A percentile compares a stretch with the other conserved stretches of the same genome.
Evolutionary conservation across 2,797 vertebrate genomes (phyloP).

Genomic region (Neosalanx taihuensis): DNA sequence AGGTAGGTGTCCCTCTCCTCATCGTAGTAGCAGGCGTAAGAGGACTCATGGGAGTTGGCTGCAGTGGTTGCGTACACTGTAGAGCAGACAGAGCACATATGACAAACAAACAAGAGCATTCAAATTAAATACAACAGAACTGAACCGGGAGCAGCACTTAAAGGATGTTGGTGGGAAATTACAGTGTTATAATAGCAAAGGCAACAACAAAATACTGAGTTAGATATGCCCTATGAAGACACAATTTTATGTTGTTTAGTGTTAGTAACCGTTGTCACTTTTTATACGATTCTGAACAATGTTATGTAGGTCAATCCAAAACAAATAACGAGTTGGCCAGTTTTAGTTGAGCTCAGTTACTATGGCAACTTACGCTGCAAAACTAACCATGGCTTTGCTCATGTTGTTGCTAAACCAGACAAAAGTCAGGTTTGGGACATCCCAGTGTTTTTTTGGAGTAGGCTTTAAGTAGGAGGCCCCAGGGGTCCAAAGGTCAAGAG

Average conservation of each 20-base stretch:
- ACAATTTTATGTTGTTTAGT: too few species aligned
- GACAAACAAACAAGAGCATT: background rate
- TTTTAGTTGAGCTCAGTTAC: too few species aligned
- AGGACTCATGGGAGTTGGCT: constrained; percentile 85
- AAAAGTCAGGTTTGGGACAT: too few species aligned
- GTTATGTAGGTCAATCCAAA: too few species aligned
- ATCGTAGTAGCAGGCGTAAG: constrained; percentile 96
- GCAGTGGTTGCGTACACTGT: constrained; percentile 96
- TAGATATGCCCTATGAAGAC: background rate
- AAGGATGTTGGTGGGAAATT: too few species aligned
- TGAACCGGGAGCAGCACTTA: too few species aligned
- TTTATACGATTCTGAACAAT: too few species aligned
- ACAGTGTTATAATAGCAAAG: background rate
- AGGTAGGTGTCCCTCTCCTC: constrained; percentile 86
- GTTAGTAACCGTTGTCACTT: too few species aligned
- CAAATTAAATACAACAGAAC: too few species aligned
- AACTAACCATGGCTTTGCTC: constrained; percentile 1
- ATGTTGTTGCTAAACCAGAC: background rate
- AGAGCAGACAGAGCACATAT: background rate
- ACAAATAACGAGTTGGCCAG: background rate
- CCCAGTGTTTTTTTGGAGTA: constrained; percentile 1
- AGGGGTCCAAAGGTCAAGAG: constrained; percentile 4
- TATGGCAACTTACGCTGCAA: too few species aligned
- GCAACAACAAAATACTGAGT: background rate
- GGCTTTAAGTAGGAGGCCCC: background rate